These are phyloP conservation scores for Trichosurus vulpecula DNA, from an alignment of 2,797 vertebrate genomes.

Conservation along the genomic window DNA sequence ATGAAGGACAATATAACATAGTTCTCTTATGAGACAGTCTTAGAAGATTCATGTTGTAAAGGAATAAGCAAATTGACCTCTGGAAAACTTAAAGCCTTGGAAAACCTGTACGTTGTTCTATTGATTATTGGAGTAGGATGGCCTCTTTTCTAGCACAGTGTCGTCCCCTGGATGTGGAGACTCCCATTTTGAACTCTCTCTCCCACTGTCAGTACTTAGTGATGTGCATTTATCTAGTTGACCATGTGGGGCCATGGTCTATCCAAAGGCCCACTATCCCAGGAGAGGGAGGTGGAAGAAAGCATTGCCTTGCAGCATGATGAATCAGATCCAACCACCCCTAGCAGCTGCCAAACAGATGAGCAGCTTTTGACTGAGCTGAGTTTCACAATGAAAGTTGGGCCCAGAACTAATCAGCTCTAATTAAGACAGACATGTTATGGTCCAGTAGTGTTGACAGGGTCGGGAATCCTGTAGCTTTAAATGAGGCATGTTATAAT, in stretches of 20 bases:
- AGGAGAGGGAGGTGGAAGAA: slow-evolving; percentile 52
- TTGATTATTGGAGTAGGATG: background rate
- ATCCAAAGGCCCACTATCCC: slow-evolving; percentile 52
- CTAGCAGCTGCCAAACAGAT: slow-evolving; percentile 84
- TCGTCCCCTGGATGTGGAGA: background rate
- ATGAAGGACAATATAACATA: background rate
- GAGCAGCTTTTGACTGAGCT: slow-evolving; percentile 77
- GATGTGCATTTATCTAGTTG: slow-evolving; percentile 46
- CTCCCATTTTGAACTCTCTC: slow-evolving; percentile 3
- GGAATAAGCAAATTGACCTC: background rate
- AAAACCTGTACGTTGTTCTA: background rate
- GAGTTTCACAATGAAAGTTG: slow-evolving; percentile 80
- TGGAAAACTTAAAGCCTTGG: background rate
- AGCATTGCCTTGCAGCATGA: slow-evolving; percentile 56
- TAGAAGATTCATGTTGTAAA: background rate
- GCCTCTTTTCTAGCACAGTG: background rate
- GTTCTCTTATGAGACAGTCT: background rate
- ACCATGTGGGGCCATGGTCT: background rate
- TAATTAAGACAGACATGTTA: slow-evolving; percentile 90
- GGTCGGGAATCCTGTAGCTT: slow-evolving; percentile 84
- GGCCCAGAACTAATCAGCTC: slow-evolving; percentile 87
- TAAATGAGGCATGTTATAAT: slow-evolving; percentile 89
- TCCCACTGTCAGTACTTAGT: slow-evolving; percentile 31
- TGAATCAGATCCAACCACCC: slow-evolving; percentile 69
- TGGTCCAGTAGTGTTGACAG: slow-evolving; percentile 82